Percentiles rank a stretch among this genome's conserved stretches.
Evolutionary conservation across 2,113 vertebrate genomes (phyloP).

Genomic region (Oxygymnocypris stewartii): DNA sequence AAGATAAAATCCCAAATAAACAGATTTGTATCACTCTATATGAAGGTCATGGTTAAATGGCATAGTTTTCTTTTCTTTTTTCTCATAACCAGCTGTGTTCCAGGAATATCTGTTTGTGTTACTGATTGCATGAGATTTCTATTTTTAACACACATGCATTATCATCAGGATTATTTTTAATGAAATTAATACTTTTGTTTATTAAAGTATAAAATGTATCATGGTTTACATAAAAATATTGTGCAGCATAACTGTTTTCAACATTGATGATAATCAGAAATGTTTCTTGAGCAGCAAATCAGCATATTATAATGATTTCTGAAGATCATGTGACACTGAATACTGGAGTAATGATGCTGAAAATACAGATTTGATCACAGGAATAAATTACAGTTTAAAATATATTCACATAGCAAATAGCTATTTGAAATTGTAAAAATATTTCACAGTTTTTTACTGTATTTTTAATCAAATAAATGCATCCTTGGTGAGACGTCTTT

Average conservation of each 20-base stretch:
- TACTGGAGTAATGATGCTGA: background rate
- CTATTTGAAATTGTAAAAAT: background rate
- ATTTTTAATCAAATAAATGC: background rate
- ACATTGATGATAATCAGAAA: background rate
- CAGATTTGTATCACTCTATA: background rate
- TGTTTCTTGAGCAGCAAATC: background rate
- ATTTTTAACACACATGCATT: too few species aligned
- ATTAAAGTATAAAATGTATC: too few species aligned
- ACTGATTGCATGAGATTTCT: background rate
- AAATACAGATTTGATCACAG: background rate
- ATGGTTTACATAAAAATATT: too few species aligned
- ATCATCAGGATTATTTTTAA: too few species aligned
- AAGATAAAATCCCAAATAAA: background rate
- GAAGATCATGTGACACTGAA: background rate
- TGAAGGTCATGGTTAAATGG: too few species aligned
- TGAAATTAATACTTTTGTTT: too few species aligned
- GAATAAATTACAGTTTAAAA: background rate
- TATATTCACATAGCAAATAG: background rate
- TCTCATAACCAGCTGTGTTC: background rate
- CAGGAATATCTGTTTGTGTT: background rate
- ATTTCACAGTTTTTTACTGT: background rate
- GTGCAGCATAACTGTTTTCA: background rate
- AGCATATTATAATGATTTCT: background rate
- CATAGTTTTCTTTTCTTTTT: too few species aligned
- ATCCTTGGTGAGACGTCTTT: background rate